phyloP scores from a whole-genome alignment of 2,888 invertebrate species.

The Aquatica leii region DNA sequence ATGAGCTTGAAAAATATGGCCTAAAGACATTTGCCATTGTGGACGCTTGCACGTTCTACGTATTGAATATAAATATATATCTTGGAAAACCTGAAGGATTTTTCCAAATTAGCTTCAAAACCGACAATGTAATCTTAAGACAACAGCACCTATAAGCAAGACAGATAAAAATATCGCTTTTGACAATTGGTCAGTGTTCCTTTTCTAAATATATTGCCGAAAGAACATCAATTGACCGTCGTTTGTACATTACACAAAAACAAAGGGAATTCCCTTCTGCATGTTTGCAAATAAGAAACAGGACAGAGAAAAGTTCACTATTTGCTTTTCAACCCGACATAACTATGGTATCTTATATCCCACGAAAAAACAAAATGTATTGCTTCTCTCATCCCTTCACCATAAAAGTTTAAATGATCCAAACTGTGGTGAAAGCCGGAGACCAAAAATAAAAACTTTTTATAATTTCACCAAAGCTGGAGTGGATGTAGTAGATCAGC shows the following conservation, averaged over 20 bases:
- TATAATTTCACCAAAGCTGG: too few relatives aligned
- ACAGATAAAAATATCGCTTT: slow-evolving; percentile 43
- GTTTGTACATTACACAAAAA: slow-evolving; percentile 38
- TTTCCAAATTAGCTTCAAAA: slow-evolving; percentile 19
- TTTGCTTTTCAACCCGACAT: slow-evolving; percentile 24
- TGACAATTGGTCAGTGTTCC: slow-evolving; percentile 43
- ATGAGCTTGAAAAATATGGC: slow-evolving; percentile 46
- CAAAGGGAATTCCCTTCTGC: slow-evolving; percentile 33
- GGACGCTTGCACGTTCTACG: slow-evolving; percentile 40
- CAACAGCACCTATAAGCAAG: slow-evolving; percentile 23
- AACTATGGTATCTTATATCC: slow-evolving; percentile 24
- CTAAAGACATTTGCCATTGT: slow-evolving; percentile 42
- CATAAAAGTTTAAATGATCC: slow-evolving; percentile 8
- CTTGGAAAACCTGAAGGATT: slow-evolving; percentile 41
- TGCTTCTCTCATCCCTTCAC: slow-evolving; percentile 28
- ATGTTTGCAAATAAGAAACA: slow-evolving; percentile 10
- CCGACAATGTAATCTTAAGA: slow-evolving; percentile 30
- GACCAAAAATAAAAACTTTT: slow-evolving; percentile 13
- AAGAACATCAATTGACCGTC: slow-evolving; percentile 28
- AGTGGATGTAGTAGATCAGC: too few relatives aligned
- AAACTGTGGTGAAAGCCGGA: neutral
- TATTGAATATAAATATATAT: slow-evolving; percentile 41
- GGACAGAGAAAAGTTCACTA: neutral
- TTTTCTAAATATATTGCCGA: slow-evolving; percentile 31
- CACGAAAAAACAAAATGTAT: slow-evolving; percentile 23